Percentiles rank a stretch among this genome's conserved stretches.
phyloP scores from a whole-genome alignment of 2,113 vertebrate species.

The Calidris pygmaea region DNA sequence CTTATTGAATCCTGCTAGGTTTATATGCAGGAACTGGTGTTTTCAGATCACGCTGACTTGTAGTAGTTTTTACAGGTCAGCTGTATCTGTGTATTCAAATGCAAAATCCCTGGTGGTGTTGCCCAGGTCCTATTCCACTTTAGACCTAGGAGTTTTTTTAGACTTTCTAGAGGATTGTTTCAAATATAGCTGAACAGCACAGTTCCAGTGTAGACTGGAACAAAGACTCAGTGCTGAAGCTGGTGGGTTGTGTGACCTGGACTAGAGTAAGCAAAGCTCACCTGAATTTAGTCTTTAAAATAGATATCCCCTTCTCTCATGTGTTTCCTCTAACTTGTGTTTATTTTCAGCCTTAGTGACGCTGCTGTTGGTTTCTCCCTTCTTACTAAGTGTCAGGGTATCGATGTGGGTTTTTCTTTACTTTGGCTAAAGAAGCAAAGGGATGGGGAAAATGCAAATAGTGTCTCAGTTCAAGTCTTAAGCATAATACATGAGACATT shows the following conservation, averaged over 20 bases:
- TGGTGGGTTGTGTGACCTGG: neutral
- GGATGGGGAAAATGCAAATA: neutral
- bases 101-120: neutral
- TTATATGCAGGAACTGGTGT: rapidly evolving
- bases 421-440: neutral
- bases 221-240: neutral
- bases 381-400: neutral
- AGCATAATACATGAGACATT: neutral
- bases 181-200: neutral
- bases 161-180: neutral
- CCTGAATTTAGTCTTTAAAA: neutral
- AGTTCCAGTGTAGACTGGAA: neutral
- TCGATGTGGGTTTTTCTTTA: neutral
- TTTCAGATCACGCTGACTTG: neutral
- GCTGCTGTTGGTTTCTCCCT: neutral
- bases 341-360: neutral
- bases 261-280: neutral
- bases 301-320: neutral
- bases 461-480: neutral
- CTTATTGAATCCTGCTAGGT: neutral
- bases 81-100: neutral
- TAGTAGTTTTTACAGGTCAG: neutral
- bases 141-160: neutral
- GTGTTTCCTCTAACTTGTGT: neutral
- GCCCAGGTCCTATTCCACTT: neutral